Percentiles rank a stretch among this genome's conserved stretches.
Conservation (phyloP, 2,113 vertebrate genomes). For the Orthochromis malagaraziensis region DNA sequence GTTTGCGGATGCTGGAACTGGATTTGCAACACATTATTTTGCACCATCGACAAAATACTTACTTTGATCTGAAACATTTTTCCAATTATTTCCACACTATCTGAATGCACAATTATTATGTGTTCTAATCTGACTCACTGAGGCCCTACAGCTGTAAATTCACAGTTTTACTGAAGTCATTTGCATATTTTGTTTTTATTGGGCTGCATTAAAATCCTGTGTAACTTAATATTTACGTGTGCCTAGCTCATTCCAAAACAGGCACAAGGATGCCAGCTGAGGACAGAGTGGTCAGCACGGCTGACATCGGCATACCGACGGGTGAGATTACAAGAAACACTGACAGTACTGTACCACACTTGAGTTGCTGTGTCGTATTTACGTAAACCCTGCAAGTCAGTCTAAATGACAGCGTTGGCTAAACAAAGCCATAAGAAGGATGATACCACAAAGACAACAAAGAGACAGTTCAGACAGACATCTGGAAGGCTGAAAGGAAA, state of each 20-base stretch:
- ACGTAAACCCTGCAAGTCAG: not conserved
- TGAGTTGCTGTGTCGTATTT: not conserved
- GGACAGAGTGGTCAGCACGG: not conserved
- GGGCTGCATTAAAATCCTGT: not conserved
- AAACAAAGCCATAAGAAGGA: slow-evolving; percentile 22
- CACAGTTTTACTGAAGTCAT: not conserved
- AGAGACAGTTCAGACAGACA: slow-evolving; percentile 8
- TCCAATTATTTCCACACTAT: not conserved
- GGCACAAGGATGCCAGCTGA: not conserved
- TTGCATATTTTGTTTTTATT: not conserved
- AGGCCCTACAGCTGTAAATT: not conserved
- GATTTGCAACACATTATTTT: not conserved
- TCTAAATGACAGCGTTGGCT: slow-evolving; percentile 4
- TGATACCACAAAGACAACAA: slow-evolving; percentile 11
- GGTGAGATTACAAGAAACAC: slow-evolving; percentile 14
- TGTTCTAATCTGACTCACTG: not conserved
- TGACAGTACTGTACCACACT: not conserved
- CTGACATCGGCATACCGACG: not conserved
- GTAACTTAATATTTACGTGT: not conserved
- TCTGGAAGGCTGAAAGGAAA: slow-evolving; percentile 9
- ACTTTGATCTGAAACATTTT: not conserved
- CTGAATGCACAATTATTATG: not conserved
- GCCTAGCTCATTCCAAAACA: not conserved
- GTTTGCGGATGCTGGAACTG: too few relatives aligned
- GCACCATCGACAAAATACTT: not conserved